phyloP scores from a whole-genome alignment of 2,797 vertebrate genomes.

The Salarias fasciatus region DNA sequence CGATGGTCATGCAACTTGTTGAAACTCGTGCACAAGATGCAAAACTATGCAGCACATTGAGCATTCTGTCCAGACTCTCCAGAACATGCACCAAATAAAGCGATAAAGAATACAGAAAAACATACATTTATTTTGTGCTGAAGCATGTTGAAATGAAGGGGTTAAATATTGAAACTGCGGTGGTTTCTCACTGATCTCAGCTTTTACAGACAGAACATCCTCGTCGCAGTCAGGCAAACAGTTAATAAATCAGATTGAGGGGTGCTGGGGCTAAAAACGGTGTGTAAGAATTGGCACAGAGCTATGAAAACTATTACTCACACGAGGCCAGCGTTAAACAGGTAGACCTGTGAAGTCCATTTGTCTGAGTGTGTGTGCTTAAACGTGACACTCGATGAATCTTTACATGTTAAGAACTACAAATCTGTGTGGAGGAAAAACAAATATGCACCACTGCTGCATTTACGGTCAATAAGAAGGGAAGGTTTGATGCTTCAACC shows the following conservation, averaged over 20 bases:
- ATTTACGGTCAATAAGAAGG: background rate
- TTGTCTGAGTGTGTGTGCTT: slow-evolving; percentile 15
- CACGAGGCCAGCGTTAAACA: slow-evolving; percentile 2
- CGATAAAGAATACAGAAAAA: too few species aligned
- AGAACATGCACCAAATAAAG: too few species aligned
- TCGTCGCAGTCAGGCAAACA: background rate
- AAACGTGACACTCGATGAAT: slow-evolving; percentile 4
- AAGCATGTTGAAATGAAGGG: too few species aligned
- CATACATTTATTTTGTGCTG: too few species aligned
- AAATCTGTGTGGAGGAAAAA: slow-evolving; percentile 1
- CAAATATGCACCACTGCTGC: background rate
- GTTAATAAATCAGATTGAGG: slow-evolving; percentile 10
- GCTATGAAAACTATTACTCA: slow-evolving; percentile 54
- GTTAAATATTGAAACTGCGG: too few species aligned
- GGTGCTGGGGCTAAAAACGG: slow-evolving; percentile 24
- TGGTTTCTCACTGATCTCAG: background rate
- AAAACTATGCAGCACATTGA: background rate
- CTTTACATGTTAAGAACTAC: background rate
- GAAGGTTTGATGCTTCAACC: background rate
- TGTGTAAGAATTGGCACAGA: slow-evolving; percentile 51
- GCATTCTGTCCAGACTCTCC: too few species aligned
- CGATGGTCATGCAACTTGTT: too few species aligned
- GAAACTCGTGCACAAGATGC: too few species aligned
- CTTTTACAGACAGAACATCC: background rate
- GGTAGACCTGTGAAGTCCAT: slow-evolving; percentile 11